These are phyloP conservation scores for Caenorhabditis inopinata DNA, from an alignment of 1,140 invertebrate species.

Conservation along the genomic window DNA sequence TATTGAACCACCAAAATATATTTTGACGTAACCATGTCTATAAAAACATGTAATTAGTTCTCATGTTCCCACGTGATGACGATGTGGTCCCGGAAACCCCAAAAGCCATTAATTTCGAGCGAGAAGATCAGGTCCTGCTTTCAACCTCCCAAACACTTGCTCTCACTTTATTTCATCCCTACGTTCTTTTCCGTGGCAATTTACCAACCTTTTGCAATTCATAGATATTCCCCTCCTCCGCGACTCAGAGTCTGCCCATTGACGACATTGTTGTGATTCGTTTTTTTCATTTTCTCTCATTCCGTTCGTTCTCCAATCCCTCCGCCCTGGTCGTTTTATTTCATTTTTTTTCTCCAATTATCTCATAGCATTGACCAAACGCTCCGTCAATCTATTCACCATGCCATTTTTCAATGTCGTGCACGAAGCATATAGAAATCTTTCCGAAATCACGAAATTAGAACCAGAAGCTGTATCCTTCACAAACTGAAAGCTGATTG, in stretches of 20 bases:
- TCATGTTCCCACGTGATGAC: too few species aligned
- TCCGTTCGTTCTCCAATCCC: not conserved
- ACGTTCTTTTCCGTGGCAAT: not conserved
- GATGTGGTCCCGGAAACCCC: too few species aligned
- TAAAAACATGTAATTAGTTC: too few species aligned
- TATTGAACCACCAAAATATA: too few species aligned
- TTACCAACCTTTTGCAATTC: not conserved
- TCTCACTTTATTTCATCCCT: not conserved
- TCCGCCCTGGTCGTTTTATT: not conserved
- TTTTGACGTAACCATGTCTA: not conserved
- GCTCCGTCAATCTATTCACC: slow-evolving; percentile 10
- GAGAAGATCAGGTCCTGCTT: not conserved
- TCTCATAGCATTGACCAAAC: not conserved
- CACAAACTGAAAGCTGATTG: too few species aligned
- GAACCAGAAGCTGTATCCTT: not conserved
- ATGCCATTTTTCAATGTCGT: slow-evolving; percentile 31
- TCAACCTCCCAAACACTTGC: not conserved
- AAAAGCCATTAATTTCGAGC: not conserved
- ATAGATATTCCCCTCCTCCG: not conserved
- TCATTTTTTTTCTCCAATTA: not conserved
- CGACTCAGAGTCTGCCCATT: slow-evolving; percentile 2
- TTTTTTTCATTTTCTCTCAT: not conserved
- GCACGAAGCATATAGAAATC: not conserved
- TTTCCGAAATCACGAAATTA: slow-evolving; percentile 1
- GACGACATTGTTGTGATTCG: slow-evolving; percentile 26